Percentiles rank a stretch among this genome's conserved stretches.
These are phyloP conservation scores for Pheosia tremula DNA, from an alignment of 2,888 invertebrate genomes.

Conservation along the genomic window DNA sequence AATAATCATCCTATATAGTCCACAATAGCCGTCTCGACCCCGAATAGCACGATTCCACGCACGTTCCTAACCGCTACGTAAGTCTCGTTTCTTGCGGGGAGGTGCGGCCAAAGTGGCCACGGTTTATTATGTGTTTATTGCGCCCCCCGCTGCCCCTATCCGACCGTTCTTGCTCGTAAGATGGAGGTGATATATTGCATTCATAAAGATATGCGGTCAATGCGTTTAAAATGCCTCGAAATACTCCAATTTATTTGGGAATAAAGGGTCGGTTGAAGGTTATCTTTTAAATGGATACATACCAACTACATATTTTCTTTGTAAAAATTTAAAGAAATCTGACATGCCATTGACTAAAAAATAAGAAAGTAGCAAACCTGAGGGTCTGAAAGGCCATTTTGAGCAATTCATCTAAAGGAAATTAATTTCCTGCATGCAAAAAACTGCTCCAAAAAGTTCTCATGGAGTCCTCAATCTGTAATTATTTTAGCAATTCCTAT, in stretches of 20 bases:
- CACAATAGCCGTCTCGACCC: constrained; percentile 15
- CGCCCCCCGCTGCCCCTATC: constrained; percentile 55
- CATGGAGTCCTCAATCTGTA: too few relatives aligned
- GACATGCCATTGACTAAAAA: too few relatives aligned
- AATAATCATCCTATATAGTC: constrained; percentile 27
- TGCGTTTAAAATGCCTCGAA: constrained; percentile 5
- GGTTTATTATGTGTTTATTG: constrained; percentile 71
- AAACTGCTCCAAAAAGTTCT: too few relatives aligned
- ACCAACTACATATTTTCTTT: too few relatives aligned
- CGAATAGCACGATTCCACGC: constrained; percentile 26
- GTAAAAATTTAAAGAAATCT: too few relatives aligned
- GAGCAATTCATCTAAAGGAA: too few relatives aligned
- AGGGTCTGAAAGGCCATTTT: too few relatives aligned
- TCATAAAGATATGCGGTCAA: constrained; percentile 35
- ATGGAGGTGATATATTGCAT: constrained; percentile 44
- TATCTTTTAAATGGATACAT: not conserved
- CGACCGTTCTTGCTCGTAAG: constrained; percentile 55
- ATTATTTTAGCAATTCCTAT: too few relatives aligned
- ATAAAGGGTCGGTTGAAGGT: constrained; percentile 20
- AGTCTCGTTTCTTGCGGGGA: constrained; percentile 41
- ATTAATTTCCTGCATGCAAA: too few relatives aligned
- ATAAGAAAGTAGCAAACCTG: too few relatives aligned
- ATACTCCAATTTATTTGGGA: not conserved
- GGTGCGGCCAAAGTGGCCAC: constrained; percentile 38
- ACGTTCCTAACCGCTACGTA: constrained; percentile 34